Conservation (phyloP, 2,113 vertebrate genomes). For the Chunga burmeisteri region DNA sequence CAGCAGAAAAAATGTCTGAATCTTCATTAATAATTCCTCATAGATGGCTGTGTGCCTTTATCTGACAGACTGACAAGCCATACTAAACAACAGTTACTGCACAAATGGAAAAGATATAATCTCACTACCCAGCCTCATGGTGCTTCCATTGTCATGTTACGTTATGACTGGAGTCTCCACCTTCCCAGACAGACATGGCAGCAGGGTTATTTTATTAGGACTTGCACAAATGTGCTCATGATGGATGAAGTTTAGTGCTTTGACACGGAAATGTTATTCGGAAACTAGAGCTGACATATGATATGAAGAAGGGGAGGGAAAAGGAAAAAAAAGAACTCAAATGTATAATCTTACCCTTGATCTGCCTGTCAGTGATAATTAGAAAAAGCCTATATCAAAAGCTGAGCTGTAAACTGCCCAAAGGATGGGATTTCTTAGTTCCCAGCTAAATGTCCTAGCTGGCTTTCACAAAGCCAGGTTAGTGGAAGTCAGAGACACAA, state of each 20-base stretch:
- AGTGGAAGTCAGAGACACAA: neutral
- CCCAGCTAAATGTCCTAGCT: neutral
- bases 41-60: conserved; percentile 63
- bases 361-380: conserved; percentile 57
- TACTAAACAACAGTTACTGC: conserved; percentile 72
- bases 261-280: conserved; percentile 32
- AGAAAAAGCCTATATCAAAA: conserved; percentile 46
- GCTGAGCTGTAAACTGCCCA: neutral
- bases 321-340: conserved; percentile 6
- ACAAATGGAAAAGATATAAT: conserved; percentile 72
- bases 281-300: conserved; percentile 29
- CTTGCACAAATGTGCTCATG: conserved; percentile 11
- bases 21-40: conserved; percentile 78
- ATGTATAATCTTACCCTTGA: conserved; percentile 1
- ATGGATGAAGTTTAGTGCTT: conserved; percentile 45
- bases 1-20: conserved; percentile 66
- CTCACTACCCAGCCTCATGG: conserved; percentile 56
- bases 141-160: conserved; percentile 71
- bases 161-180: conserved; percentile 41
- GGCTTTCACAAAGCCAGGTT: neutral
- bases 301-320: conserved; percentile 2
- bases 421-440: conserved; percentile 8
- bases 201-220: conserved; percentile 26
- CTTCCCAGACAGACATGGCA: conserved; percentile 49
- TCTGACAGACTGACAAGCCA: conserved; percentile 73